Percentiles rank a stretch among this genome's conserved stretches.
Conservation (phyloP, 1,140 invertebrate genomes). For the Chionoecetes opilio region DNA sequence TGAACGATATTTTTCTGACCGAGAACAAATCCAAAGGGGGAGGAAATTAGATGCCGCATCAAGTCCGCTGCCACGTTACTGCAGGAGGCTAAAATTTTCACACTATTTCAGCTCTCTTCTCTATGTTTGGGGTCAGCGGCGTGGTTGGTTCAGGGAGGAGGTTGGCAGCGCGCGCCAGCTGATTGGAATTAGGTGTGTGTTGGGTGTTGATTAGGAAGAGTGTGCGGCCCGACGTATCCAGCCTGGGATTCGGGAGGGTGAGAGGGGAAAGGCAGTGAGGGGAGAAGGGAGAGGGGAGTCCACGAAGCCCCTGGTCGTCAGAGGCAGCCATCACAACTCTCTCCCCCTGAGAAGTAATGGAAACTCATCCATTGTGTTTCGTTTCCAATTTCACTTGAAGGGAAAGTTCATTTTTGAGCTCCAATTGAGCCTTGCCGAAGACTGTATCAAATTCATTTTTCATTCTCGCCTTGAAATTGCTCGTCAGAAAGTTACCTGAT, state of each 20-base stretch:
- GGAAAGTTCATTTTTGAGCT: constrained; percentile 78
- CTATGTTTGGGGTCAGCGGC: constrained; percentile 61
- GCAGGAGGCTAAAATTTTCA: constrained; percentile 72
- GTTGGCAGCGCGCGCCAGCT: constrained; percentile 41
- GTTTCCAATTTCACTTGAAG: constrained; percentile 78
- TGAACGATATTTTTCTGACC: constrained; percentile 77
- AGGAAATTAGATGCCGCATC: constrained; percentile 80
- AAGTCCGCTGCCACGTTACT: constrained; percentile 74
- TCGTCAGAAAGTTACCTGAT: constrained; percentile 38
- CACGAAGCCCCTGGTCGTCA: constrained; percentile 56
- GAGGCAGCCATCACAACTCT: constrained; percentile 70
- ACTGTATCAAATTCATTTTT: constrained; percentile 70
- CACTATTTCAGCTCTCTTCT: constrained; percentile 72
- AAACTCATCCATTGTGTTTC: constrained; percentile 80
- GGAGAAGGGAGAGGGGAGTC: neutral
- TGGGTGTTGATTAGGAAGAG: constrained; percentile 69
- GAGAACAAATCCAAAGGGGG: constrained; percentile 79
- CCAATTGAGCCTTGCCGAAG: constrained; percentile 72
- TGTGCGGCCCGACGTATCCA: neutral
- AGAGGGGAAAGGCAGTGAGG: constrained; percentile 32
- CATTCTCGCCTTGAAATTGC: constrained; percentile 23
- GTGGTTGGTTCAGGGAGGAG: constrained; percentile 17
- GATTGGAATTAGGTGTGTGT: constrained; percentile 74
- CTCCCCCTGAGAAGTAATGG: constrained; percentile 76
- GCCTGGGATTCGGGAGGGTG: neutral